Evolutionary conservation across 1,140 invertebrate genomes (phyloP), one percentile per base, ranked within the genome.

Genomic region (Oscheius sp.): DNA sequence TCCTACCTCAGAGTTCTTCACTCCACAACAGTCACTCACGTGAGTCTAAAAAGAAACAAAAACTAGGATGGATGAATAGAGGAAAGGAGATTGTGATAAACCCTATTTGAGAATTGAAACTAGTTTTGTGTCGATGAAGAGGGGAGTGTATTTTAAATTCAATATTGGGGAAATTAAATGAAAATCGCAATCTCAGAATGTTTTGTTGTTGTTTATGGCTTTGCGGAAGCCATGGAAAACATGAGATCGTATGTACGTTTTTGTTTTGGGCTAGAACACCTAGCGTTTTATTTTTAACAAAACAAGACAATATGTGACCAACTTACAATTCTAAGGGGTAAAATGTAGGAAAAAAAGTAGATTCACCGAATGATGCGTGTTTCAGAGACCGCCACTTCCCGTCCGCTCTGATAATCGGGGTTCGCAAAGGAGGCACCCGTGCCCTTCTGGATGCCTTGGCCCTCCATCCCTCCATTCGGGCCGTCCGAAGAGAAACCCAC

Each of bases 371-470:
- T 42, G 38, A 42, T 42, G 7, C 38, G n/a, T 7, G n/a, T 42
- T 42, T 42, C 28, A 55, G 49, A 13, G 23, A 23, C 7, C 49
- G 23, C 4, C 49, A 23, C 7, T 65, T 79, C n/a, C 80, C 80
- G 18, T 42, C 70, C 10, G 76, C 63, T 45, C 42, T 84, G 15
- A 86, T 87, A 3, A 86, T 87, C 42, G 87, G 87, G 31, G 86
- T 84, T 2, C 77, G 85, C 13, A 88, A 88, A 76, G 85, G 82
- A 4, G 87, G 87, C 15, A 87, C 87, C 2, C 73, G 86, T 45
- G 87, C 87, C 15, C 79, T 87, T 32, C 77, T 88, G 1, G 79
- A 84, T 29, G 86, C 86, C 36, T 73, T 87, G 2, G 79, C 82
- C 46, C 73, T 87, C 29, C 86, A 88, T 77, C 84, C 86, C 20